phyloP scores from a whole-genome alignment of 2,888 invertebrate genomes.

The Cryptus armator region DNA sequence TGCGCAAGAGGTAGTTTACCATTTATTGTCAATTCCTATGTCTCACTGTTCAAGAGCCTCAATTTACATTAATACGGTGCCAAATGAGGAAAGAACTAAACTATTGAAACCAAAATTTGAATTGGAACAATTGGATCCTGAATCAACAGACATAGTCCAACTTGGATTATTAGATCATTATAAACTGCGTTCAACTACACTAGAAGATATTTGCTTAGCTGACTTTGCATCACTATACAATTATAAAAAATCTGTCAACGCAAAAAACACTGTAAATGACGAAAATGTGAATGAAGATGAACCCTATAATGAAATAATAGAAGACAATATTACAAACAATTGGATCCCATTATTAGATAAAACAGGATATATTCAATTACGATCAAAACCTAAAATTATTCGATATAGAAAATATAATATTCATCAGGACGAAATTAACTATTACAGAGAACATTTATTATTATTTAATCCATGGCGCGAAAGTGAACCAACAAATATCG shows the following conservation, averaged over 20 bases:
- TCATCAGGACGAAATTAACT: slow-evolving; percentile 40
- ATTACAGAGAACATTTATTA: slow-evolving; percentile 61
- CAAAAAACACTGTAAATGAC: background rate
- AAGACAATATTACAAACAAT: slow-evolving; percentile 11
- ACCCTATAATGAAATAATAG: slow-evolving; percentile 21
- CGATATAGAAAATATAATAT: slow-evolving; percentile 53
- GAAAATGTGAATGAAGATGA: slow-evolving; percentile 25
- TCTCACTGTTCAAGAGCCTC: slow-evolving; percentile 16
- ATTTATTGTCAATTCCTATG: slow-evolving; percentile 28
- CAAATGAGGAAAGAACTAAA: slow-evolving; percentile 31
- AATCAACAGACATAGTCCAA: slow-evolving; percentile 57
- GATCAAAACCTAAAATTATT: slow-evolving; percentile 35
- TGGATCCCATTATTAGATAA: slow-evolving; percentile 46
- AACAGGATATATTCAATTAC: slow-evolving; percentile 38
- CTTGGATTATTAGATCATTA: slow-evolving; percentile 55
- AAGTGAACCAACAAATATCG: slow-evolving; percentile 40
- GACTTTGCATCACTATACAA: slow-evolving; percentile 49
- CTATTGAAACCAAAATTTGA: slow-evolving; percentile 4
- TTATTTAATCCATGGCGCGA: slow-evolving; percentile 51
- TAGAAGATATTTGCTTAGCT: slow-evolving; percentile 51
- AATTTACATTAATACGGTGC: slow-evolving; percentile 29
- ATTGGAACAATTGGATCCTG: slow-evolving; percentile 34
- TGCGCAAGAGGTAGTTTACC: too few relatives aligned
- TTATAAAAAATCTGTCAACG: background rate
- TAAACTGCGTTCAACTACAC: slow-evolving; percentile 34